Percentiles rank a stretch among this genome's conserved stretches.
Evolutionary conservation across 2,113 vertebrate species (phyloP).

Genomic region (Ochotona princeps): DNA sequence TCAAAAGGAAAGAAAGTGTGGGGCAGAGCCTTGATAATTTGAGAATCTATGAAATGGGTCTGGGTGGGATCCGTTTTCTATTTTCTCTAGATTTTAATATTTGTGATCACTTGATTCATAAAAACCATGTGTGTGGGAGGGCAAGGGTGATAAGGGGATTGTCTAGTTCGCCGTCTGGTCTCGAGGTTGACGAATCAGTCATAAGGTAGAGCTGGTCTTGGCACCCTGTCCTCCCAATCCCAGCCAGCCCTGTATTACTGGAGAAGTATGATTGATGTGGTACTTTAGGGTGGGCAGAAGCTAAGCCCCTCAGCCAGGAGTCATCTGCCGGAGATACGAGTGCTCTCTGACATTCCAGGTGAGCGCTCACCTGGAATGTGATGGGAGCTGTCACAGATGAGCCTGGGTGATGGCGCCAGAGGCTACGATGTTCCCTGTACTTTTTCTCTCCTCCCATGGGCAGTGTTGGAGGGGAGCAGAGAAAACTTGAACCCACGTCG

Average conservation of each 20-base stretch:
- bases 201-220: neutral
- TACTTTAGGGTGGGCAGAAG: neutral
- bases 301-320: neutral
- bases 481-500: neutral
- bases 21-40: neutral
- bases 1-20: neutral
- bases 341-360: neutral
- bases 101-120: neutral
- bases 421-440: neutral
- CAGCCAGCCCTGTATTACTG: neutral
- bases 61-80: neutral
- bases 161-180: neutral
- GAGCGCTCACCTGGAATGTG: neutral
- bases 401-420: too few relatives aligned
- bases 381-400: neutral
- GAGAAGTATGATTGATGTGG: neutral
- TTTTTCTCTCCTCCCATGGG: neutral
- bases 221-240: neutral
- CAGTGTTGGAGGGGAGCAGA: neutral
- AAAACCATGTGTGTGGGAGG: neutral
- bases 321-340: neutral
- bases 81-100: neutral
- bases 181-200: neutral
- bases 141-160: neutral
- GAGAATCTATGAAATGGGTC: neutral